Conservation (phyloP, 2,113 vertebrate species). For the Spea bombifrons region DNA sequence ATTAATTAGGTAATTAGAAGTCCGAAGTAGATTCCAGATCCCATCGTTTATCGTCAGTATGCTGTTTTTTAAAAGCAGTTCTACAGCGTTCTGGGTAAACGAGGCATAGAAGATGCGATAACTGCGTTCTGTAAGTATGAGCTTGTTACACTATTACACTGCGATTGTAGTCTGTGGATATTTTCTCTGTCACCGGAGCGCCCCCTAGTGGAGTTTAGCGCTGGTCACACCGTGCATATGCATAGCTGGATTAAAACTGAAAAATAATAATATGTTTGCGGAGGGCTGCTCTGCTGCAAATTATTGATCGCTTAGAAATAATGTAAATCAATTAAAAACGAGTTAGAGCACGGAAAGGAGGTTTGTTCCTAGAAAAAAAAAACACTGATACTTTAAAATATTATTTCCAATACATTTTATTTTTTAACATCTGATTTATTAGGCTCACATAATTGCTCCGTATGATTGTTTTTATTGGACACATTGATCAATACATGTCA, state of each 20-base stretch:
- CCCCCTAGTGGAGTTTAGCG: conserved; percentile 1
- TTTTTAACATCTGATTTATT: too few relatives aligned
- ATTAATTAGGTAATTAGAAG: neutral
- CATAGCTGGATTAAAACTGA: neutral
- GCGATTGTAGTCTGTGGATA: conserved; percentile 4
- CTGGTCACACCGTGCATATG: neutral
- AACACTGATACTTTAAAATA: neutral
- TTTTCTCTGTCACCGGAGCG: neutral
- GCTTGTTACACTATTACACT: conserved; percentile 36
- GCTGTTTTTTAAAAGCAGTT: neutral
- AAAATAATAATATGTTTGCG: neutral
- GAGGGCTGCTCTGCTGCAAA: neutral
- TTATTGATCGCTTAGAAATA: conserved; percentile 3
- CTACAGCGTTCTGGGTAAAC: neutral
- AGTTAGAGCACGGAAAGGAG: neutral
- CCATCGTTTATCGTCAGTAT: neutral
- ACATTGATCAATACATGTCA: too few relatives aligned
- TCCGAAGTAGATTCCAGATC: neutral
- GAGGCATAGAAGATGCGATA: conserved; percentile 15
- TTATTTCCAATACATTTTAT: too few relatives aligned
- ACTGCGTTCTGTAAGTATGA: conserved; percentile 33
- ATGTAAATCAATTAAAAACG: conserved; percentile 27
- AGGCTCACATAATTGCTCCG: too few relatives aligned
- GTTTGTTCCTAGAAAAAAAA: neutral
- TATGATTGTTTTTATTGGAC: too few relatives aligned